These are phyloP conservation scores for Agapetus fuscipes DNA, from an alignment of 2,888 invertebrate genomes.

Conservation along the genomic window DNA sequence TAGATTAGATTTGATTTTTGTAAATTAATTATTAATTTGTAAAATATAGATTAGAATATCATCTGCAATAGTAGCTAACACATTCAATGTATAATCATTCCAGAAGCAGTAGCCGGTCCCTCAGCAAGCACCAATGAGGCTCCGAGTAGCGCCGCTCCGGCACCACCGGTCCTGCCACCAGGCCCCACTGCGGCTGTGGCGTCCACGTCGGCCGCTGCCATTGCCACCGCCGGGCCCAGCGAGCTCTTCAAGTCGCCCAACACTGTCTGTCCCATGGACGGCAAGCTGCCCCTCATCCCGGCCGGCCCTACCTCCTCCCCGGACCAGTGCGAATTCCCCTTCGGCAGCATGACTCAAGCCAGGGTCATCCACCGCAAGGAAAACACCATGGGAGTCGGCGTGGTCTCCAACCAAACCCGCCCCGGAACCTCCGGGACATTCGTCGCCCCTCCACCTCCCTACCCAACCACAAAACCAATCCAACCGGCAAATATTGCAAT, in stretches of 20 bases:
- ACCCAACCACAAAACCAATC: slow-evolving; percentile 8
- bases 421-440: slow-evolving; percentile 21
- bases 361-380: slow-evolving; percentile 74
- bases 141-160: slow-evolving; percentile 26
- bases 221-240: slow-evolving; percentile 43
- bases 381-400: slow-evolving; percentile 43
- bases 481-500: slow-evolving; percentile 53
- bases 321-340: slow-evolving; percentile 65
- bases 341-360: slow-evolving; percentile 86
- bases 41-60: no score
- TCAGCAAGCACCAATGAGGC: slow-evolving; percentile 26
- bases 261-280: slow-evolving; percentile 79
- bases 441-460: slow-evolving; percentile 23
- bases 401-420: no score
- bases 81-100: no score
- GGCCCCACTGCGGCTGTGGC: slow-evolving; percentile 27
- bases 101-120: slow-evolving; percentile 13
- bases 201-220: slow-evolving; percentile 68
- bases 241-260: slow-evolving; percentile 68
- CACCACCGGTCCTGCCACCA: neutral
- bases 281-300: slow-evolving; percentile 49
- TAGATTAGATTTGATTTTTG: neutral
- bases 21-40: no score
- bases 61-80: no score
- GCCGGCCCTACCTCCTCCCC: slow-evolving; percentile 44